Percentiles rank a stretch among this genome's conserved stretches.
These are phyloP conservation scores for Conops quadrifasciatus DNA, from an alignment of 2,888 invertebrate species.

Conservation along the genomic window DNA sequence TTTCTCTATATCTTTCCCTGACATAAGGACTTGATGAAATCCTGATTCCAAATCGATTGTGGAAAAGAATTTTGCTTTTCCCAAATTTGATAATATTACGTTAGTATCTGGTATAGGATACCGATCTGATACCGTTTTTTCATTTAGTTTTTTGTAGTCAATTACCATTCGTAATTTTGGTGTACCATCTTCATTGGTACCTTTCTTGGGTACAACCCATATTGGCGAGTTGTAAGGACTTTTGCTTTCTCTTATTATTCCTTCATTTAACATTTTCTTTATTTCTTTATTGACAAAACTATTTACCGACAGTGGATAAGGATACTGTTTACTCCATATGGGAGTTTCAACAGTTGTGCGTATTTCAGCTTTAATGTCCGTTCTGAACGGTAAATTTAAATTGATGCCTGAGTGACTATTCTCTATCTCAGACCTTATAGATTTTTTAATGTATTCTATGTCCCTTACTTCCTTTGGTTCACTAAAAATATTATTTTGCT, in stretches of 20 bases:
- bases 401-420: neutral
- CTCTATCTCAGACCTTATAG: neutral
- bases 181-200: constrained; percentile 25
- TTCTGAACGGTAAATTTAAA: too few species aligned
- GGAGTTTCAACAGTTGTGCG: too few species aligned
- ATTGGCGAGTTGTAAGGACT: constrained; percentile 37
- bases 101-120: too few species aligned
- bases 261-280: constrained; percentile 27
- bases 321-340: too few species aligned
- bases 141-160: constrained; percentile 36
- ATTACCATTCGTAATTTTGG: constrained; percentile 32
- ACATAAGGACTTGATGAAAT: too few species aligned
- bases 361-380: too few species aligned
- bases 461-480: neutral
- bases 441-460: neutral
- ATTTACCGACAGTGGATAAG: neutral
- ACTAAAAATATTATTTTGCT: too few species aligned
- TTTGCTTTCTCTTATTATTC: constrained; percentile 32
- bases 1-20: too few species aligned
- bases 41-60: too few species aligned
- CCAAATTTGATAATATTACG: too few species aligned
- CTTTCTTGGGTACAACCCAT: too few species aligned
- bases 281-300: constrained; percentile 37
- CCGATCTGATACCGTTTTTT: constrained; percentile 29
- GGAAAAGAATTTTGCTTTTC: too few species aligned